Base-by-base conservation (phyloP, 37 sponge, comb jelly and placozoan genomes). In the Eunapius fragilis region DNA sequence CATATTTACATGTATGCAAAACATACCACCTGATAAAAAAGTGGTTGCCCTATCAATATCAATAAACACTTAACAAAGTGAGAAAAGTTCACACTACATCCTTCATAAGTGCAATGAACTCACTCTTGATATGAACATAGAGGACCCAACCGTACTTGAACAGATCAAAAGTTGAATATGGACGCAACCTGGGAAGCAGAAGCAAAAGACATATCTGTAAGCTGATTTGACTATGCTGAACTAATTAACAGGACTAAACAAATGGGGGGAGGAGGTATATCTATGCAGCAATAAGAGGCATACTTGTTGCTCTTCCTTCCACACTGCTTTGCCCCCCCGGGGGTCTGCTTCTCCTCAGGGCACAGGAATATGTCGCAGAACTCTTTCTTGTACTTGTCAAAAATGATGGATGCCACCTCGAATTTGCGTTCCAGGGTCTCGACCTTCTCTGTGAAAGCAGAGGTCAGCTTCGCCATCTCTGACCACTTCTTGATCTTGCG, bases 111-210 rank as follows among this genome's bases (percentile, higher is more conserved):
- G 0, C 2, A 22, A 2, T 25, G 4, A 5, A 75, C 77, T 74
- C 72, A 96, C 96, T 88, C 74, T 94, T 96, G 37, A 91, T 79
- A 33, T 91, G 88, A 24, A 96, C 83, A 69, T 89, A 96, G 32
- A 96, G 85, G 0, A 84, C 89, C 97, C 97, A 96, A 0, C 96
- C 92, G 86, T 93, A 96, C 68, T 85, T 82, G 77, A 92, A 93
- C 41, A 93, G 79, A 31, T 96, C 94, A 31, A 70, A 38, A 31
- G 94, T 35, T 28, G 91, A 74, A 76, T 88, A 93, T 7, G 81
- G 82, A 24, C 73, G 72, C 33, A 74, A 81, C 75, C 96, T 93
- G 70, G 5, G 76, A 27, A 23, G 67, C 34, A 58, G 22, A 58
- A 58, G n/a, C 58, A 58, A 10, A 58, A 19, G 41, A n/a, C n/a